Conservation (phyloP, 2,888 invertebrate genomes). For the Linyphia triangularis region DNA sequence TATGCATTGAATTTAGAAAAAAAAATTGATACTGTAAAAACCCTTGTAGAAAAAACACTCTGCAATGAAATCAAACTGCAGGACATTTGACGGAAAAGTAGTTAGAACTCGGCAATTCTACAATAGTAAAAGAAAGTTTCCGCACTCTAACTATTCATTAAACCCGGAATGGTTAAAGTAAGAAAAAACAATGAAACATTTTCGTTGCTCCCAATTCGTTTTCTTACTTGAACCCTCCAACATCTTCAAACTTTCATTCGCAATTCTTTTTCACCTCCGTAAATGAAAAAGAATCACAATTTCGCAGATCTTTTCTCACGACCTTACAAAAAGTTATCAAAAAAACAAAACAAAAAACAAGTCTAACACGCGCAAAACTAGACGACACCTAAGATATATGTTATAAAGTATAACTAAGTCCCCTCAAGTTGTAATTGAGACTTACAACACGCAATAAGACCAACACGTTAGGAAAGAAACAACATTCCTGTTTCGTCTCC, state of each 20-base stretch:
- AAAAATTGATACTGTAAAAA: too few relatives aligned
- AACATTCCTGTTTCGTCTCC: not conserved
- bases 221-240: not conserved
- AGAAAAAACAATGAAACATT: not conserved
- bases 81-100: too few relatives aligned
- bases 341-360: not conserved
- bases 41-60: too few relatives aligned
- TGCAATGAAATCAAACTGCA: too few relatives aligned
- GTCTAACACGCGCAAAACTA: not conserved
- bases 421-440: conserved; percentile 56
- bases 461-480: not conserved
- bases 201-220: not conserved
- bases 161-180: not conserved
- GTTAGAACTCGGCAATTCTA: too few relatives aligned
- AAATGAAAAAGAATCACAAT: not conserved
- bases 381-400: conserved; percentile 37
- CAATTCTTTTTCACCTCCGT: not conserved
- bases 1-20: too few relatives aligned
- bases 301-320: not conserved
- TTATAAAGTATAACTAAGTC: conserved; percentile 57
- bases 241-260: not conserved
- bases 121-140: too few relatives aligned
- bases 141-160: not conserved
- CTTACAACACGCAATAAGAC: conserved; percentile 49
- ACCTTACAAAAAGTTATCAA: not conserved